These are phyloP conservation scores for Drosophila sp. DNA, from an alignment of 1,140 invertebrate genomes.

Conservation along the genomic window DNA sequence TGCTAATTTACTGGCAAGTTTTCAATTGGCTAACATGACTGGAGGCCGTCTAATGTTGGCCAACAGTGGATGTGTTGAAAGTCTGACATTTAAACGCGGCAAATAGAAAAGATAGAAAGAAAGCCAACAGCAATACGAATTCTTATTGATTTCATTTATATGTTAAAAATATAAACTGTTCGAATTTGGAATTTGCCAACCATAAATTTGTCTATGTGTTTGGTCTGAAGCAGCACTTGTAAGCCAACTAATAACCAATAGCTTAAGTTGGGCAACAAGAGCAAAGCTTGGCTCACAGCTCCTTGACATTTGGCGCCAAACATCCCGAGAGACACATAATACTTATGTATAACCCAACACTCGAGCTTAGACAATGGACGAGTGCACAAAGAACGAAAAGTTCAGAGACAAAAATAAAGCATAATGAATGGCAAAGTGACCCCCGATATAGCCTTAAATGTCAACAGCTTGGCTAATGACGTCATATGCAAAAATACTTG, in stretches of 20 bases:
- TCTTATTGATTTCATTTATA: slow-evolving; percentile 14
- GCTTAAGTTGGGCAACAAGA: slow-evolving; percentile 31
- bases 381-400: slow-evolving; percentile 52
- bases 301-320: slow-evolving; percentile 52
- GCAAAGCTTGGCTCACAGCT: slow-evolving; percentile 46
- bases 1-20: slow-evolving; percentile 8
- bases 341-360: no score
- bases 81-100: slow-evolving; percentile 6
- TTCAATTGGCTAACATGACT: slow-evolving; percentile 1
- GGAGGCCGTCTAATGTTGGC: slow-evolving; percentile 3
- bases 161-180: neutral
- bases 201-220: slow-evolving; percentile 20
- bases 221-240: slow-evolving; percentile 29
- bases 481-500: slow-evolving; percentile 72
- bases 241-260: slow-evolving; percentile 28
- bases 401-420: slow-evolving; percentile 36
- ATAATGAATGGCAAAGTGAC: slow-evolving; percentile 71
- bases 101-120: slow-evolving; percentile 9
- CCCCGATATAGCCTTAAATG: slow-evolving; percentile 72
- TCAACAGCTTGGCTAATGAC: slow-evolving; percentile 63
- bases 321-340: slow-evolving; percentile 14
- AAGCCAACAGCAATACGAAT: neutral
- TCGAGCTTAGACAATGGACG: slow-evolving; percentile 43
- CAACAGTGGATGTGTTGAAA: slow-evolving; percentile 1
- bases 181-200: no score